Evolutionary conservation across 1,140 invertebrate species (phyloP).

Genomic region (Drosophila hydei): DNA sequence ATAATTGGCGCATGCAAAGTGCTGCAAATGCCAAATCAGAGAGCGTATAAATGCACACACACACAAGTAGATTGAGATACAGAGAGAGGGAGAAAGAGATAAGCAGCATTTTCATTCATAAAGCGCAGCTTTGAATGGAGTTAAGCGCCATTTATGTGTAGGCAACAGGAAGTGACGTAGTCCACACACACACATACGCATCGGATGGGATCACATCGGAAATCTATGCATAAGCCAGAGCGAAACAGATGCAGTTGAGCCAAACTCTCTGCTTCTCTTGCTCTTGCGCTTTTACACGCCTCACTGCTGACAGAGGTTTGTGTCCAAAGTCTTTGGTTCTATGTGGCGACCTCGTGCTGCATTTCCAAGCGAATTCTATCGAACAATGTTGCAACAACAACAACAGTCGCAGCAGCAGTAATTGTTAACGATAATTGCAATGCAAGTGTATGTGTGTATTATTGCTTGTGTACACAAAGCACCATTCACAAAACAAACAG

Average conservation of each 20-base stretch:
- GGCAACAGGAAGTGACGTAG: slow-evolving; percentile 66
- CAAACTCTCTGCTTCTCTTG: neutral
- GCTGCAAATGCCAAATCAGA: slow-evolving; percentile 42
- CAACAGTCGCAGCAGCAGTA: slow-evolving; percentile 10
- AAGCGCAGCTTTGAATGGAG: slow-evolving; percentile 31
- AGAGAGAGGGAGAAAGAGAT: no score
- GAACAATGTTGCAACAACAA: slow-evolving; percentile 6
- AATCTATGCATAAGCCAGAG: neutral
- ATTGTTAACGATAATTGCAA: slow-evolving; percentile 10
- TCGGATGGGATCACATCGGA: neutral
- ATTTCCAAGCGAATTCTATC: slow-evolving; percentile 46
- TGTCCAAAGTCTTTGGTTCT: slow-evolving; percentile 76
- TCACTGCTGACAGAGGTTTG: slow-evolving; percentile 61
- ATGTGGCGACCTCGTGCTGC: slow-evolving; percentile 65
- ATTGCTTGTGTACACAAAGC: no score
- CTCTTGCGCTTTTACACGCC: slow-evolving; percentile 52
- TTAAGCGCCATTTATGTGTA: slow-evolving; percentile 19
- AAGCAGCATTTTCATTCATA: slow-evolving; percentile 38
- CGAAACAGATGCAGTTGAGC: neutral
- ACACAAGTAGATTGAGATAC: slow-evolving; percentile 5
- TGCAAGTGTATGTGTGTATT: neutral
- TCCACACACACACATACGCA: slow-evolving; percentile 14
- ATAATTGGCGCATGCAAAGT: slow-evolving; percentile 63
- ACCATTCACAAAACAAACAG: slow-evolving; percentile 25
- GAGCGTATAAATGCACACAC: slow-evolving; percentile 50